These are phyloP conservation scores for Zosterops borbonicus DNA, from an alignment of 2,113 vertebrate genomes.

Conservation along the genomic window DNA sequence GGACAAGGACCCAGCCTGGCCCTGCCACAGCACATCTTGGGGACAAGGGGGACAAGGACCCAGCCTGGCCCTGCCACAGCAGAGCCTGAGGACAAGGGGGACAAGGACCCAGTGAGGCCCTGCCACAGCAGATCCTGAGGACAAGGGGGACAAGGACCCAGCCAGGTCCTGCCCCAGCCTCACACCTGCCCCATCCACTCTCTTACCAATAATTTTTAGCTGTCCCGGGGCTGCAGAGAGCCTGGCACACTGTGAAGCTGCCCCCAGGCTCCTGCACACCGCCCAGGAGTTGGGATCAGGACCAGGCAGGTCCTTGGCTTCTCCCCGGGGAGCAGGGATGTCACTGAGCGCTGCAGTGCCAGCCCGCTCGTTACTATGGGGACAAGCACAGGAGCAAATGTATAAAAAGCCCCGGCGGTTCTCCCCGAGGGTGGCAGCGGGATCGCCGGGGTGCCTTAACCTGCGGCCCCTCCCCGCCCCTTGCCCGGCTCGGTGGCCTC, in stretches of 20 bases:
- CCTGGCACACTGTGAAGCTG: accelerated
- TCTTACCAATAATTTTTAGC: accelerated
- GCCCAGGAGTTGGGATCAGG: accelerated
- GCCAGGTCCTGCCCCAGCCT: background rate
- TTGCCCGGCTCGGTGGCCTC: background rate
- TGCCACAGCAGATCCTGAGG: background rate
- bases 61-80: background rate
- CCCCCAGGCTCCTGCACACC: accelerated
- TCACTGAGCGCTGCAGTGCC: background rate
- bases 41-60: background rate
- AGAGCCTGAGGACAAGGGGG: background rate
- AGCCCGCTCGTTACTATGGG: slow-evolving; percentile 24
- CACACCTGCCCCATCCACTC: accelerated
- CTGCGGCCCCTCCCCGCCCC: background rate
- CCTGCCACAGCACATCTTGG: background rate
- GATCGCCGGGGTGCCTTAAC: accelerated
- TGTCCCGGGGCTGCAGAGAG: background rate
- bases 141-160: background rate
- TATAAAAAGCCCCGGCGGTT: background rate
- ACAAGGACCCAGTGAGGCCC: background rate
- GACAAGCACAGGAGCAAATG: background rate
- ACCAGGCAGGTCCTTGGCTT: accelerated
- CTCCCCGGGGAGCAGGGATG: background rate
- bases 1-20: background rate
- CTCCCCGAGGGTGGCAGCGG: accelerated